Evolutionary conservation across 2,888 invertebrate species (phyloP), one percentile per base, ranked within the genome.

Genomic region (Tipula lateralis): DNA sequence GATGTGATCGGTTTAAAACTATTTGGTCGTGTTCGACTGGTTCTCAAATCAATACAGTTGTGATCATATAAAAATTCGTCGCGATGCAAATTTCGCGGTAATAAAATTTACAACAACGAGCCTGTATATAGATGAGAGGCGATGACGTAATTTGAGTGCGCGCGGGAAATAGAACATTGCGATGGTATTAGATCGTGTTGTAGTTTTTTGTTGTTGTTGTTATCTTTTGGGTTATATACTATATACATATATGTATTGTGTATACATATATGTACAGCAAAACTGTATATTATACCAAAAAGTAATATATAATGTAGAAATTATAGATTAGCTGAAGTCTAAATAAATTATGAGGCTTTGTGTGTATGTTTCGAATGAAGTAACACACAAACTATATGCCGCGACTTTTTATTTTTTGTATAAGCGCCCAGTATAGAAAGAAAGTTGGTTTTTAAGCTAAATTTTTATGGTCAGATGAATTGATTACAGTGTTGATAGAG

Each of bases 251-350:
- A 36, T 36, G 32, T 32, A n/a, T 4, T 66, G 24, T 24, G 7
- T 66, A 66, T 2, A 66, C 24, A 66, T 66, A 9, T 66, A 12
- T 7, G 9, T 66, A 66, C 3, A 39, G 39, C 4, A 5, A 32
- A 7, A 44, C 44, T 66, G 66, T 44, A 44, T 44, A 44, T 4
- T 36, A 36, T 36, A 36, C 9, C 9, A 36, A 36, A 12, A 36
- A 36, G 12, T n/a, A 44, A 13, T 39, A 39, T 39, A 39, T 9
- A 13, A 39, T 13, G 13, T 13, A 9, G 9, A 66, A 66, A 66
- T 66, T 66, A 66, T 66, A 66, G 66, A 66, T 66, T 66, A 66
- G 19, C 66, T 66, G 13, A 66, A 66, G 66, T 66, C 66, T 66
- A 66, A 66, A 66, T 66, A 66, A 66, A 66, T 9, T 66, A 66